Evolutionary conservation across 2,113 vertebrate genomes (phyloP), one percentile per base, ranked within the genome.

Genomic region (Aramus guarauna): DNA sequence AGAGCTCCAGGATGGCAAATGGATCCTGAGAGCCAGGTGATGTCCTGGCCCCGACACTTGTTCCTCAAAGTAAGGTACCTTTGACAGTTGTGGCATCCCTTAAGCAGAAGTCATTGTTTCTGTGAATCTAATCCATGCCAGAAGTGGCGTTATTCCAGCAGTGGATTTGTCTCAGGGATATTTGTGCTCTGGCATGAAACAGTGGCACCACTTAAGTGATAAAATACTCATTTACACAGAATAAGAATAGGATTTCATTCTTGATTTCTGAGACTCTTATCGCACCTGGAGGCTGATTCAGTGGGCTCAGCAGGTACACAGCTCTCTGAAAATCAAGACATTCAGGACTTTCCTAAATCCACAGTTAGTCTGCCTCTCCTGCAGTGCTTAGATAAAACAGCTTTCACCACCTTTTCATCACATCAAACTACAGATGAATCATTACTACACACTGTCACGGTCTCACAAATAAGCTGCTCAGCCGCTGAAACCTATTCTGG

Each of bases 381-480:
- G 64, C 47, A 89, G 37, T 53, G 45, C 89, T 95, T 45, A 76
- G 77, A 69, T 92, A 91, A 82, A 89, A 85, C 15, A 73, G n/a
- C 77, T 96, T 94, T 95, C 94, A 85, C 87, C 93, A 90, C 94
- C 75, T 94, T 85, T 88, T 93, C 92, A 96, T 94, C 83, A 88
- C 63, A 22, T 85, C 85, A 73, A 43, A 50, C 80, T 82, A 45
- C 71, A 89, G 48, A 67, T 75, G 77, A 85, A 85, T 92, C 81
- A 82, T 77, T 78, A 36, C 67, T 62, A 63, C 36, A 30, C 48
- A 32, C 72, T 82, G 43, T 26, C 47, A 26, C 6, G 27, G 12
- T 78, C 47, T 63, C 62, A 78, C 48, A 71, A 52, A 87, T 34
- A 50, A 80, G 68, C 68, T 48, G 27, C 56, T 85, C 16, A 37